A percentile compares a stretch with the other conserved stretches of the same genome.
phyloP scores from a whole-genome alignment of 2,113 vertebrate species.

The Datnioides undecimradiatus region DNA sequence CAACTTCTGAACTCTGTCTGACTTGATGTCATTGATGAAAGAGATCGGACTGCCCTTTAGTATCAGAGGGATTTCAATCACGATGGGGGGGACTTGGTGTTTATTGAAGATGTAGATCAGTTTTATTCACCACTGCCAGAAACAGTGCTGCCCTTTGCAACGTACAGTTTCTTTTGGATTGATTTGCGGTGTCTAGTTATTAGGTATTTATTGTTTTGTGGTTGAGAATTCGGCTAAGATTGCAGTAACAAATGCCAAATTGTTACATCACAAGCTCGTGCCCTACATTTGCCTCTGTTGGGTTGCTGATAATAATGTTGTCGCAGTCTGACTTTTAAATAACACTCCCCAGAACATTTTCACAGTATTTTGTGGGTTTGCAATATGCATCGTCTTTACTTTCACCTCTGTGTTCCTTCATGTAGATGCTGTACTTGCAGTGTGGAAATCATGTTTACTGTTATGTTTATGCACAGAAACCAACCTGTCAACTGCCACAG shows the following conservation, averaged over 20 bases:
- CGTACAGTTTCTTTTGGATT: conserved; percentile 55
- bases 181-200: conserved; percentile 66
- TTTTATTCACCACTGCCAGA: conserved; percentile 80
- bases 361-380: conserved; percentile 5
- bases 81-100: conserved; percentile 32
- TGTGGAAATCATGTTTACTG: conserved; percentile 48
- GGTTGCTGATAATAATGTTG: conserved; percentile 23
- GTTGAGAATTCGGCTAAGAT: conserved; percentile 37
- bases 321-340: conserved; percentile 34
- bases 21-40: conserved; percentile 71
- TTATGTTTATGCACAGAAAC: conserved; percentile 48
- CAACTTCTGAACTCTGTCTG: conserved; percentile 44
- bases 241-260: conserved; percentile 58
- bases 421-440: conserved; percentile 53
- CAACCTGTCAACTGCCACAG: conserved; percentile 54
- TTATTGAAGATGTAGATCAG: conserved; percentile 65
- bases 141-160: conserved; percentile 53
- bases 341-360: conserved; percentile 24
- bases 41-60: conserved; percentile 84
- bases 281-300: conserved; percentile 31
- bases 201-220: conserved; percentile 62
- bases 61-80: conserved; percentile 80
- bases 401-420: conserved; percentile 20
- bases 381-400: conserved; percentile 21
- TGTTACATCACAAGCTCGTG: conserved; percentile 12